Conservation (phyloP, 2,888 invertebrate species). For the Lithophane semibrunnea region DNA sequence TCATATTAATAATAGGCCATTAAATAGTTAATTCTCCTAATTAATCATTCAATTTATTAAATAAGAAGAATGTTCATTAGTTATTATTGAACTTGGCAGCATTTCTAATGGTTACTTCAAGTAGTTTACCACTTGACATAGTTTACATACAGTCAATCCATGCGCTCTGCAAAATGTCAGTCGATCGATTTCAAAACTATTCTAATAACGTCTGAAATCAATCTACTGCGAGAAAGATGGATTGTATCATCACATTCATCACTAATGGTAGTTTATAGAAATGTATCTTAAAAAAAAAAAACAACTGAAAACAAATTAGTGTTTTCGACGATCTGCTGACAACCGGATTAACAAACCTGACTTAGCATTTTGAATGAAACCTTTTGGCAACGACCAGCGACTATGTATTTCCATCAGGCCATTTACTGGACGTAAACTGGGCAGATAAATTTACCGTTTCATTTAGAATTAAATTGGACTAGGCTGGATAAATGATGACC, state of each 20-base stretch:
- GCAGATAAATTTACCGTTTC: constrained; percentile 33
- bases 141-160: constrained; percentile 68
- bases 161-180: constrained; percentile 77
- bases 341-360: constrained; percentile 34
- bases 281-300: background rate
- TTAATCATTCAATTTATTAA: constrained; percentile 6
- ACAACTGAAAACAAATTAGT: constrained; percentile 21
- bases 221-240: constrained; percentile 26
- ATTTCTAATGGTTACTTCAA: constrained; percentile 43
- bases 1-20: constrained; percentile 36
- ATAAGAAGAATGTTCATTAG: constrained; percentile 11
- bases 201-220: constrained; percentile 10
- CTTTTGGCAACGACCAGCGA: constrained; percentile 49
- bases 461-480: constrained; percentile 38
- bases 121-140: constrained; percentile 77
- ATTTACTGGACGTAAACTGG: constrained; percentile 26
- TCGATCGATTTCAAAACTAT: constrained; percentile 69
- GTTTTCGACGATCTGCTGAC: constrained; percentile 26
- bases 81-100: constrained; percentile 55
- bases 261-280: background rate
- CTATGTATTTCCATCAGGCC: constrained; percentile 15
- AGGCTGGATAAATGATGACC: constrained; percentile 19
- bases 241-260: constrained; percentile 4
- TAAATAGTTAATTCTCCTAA: constrained; percentile 23
- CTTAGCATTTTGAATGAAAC: constrained; percentile 31